Base-by-base conservation (phyloP, 2,888 invertebrate species). In the Drosophila colorata region DNA sequence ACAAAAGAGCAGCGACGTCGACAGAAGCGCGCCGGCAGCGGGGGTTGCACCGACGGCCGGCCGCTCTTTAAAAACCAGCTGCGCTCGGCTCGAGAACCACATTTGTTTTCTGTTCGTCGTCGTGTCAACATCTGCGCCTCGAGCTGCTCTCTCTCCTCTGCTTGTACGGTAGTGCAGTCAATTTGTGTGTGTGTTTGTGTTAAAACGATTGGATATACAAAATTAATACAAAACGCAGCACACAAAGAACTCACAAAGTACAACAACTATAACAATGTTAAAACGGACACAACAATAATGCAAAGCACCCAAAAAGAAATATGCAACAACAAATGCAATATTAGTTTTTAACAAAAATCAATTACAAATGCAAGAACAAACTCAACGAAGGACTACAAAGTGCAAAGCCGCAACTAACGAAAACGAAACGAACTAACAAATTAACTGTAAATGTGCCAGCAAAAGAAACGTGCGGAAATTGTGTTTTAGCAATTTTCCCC, bases 401-500 rank as follows among this genome's bases (percentile, higher is more conserved):
- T 72, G 63, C 66, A 68, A 65, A 67, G 20, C 38, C 48, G 53
- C 43, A 55, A 67, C 41, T 52, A 49, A 33, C 47, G 31, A 68
- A 57, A 73, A 56, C 57, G 48, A 60, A 61, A 60, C 58, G 20
- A 55, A 59, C 48, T 57, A 52, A 63, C 20, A 63, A 52, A 70
- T 35, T 59, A 69, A 77, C 69, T 69, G 68, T 75, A 68, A 79
- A 86, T 83, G 84, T 77, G 79, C 52, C 59, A 49, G 74, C 49
- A 53, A 66, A 69, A 56, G 38, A 70, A 58, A 63, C 60, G 78
- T 86, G 80, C 47, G 69, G 67, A 71, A 84, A 87, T 84, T 87
- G 90, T 90, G 88, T 88, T 90, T 87, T 88, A 90, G 80, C 89
- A 89, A 90, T 89, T 89, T 82, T 83, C 73, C n/a, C 46, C 52